Base-by-base conservation (phyloP, 2,888 invertebrate species). In the Gastrophysa polygoni region DNA sequence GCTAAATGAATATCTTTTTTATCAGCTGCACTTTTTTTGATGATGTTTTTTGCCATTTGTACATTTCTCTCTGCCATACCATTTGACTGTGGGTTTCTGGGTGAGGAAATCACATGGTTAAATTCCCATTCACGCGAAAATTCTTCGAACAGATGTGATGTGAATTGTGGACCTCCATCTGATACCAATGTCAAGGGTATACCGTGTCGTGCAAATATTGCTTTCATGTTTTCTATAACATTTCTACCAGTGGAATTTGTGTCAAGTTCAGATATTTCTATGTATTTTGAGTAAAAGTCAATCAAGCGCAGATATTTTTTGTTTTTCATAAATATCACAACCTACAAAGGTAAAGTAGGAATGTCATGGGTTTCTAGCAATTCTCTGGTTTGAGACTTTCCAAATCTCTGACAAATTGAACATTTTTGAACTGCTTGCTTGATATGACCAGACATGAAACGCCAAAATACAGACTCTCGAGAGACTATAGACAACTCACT, bases 171-270 rank as follows among this genome's bases (percentile, higher is more conserved):
- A 6, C 61, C 61, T 10, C 29, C 43, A 44, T 73, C 72, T 11
- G 64, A 54, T 43, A 64, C 60, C 10, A 72, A 17, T 16, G 54
- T 59, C 44, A 60, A 21, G 14, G 69, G 68, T 34, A 68, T 70
- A 1, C 68, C 69, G 32, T 66, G 67, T 16, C 59, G 16, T 5
- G 59, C 51, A 64, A 68, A 68, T 24, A 66, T 63, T 43, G 29
- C 16, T 57, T 66, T 68, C 6, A 66, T 18, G n/a, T 49, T 34
- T 32, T 60, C 18, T 43, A 66, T 63, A 6, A 61, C 54, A 46
- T 24, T 32, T 5, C 21, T 18, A 49, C 60, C 63, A 18, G 59
- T 61, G 16, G 24, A 24, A 44, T 63, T 51, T 18, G 5, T 47
- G 11, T 59, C 51, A 24, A 67, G 47, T 18, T 61, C 44, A 18